Evolutionary conservation across 2,888 invertebrate species (phyloP), one percentile per base, ranked within the genome.

Genomic region (Pristionchus fissidentatus): DNA sequence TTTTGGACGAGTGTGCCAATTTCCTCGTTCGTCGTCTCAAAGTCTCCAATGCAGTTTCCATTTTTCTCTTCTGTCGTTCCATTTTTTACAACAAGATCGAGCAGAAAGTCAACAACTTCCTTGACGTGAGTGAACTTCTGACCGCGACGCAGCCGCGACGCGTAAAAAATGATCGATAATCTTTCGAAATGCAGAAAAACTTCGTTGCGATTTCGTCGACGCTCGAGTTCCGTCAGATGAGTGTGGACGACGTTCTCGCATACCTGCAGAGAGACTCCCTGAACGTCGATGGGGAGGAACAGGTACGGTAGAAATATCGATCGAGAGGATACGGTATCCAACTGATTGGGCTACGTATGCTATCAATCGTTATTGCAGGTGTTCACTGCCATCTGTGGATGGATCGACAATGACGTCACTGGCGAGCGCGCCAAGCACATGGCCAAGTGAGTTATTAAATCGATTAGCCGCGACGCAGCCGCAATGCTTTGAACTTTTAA

Each of bases 221-320:
- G 0, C 95, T 96, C 43, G 96, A 96, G 92, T 97, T 95, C 93
- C 93, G 95, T 29, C 93, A 94, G 22, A 80, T 91, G 75, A 49
- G 77, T 8, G 26, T 85, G 0, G 85, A 84, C 1, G 84, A 88
- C 19, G 73, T 86, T 0, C 35, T 85, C 1, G 55, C 95, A 82
- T 94, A 96, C 83, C 94, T 96, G 79, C 94, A 94, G 35, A 94
- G 95, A 84, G 96, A 96, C 93, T 95, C 96, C 91, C 93, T 96
- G 1, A 95, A 95, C 92, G 95, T 96, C 1, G 94, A 94, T 85
- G 94, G 94, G 52, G 96, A 96, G 92, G 96, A 96, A 92, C 88
- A 94, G 93, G 95, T 96, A 46, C 96, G 96, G 93, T 96, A 96
- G n/a, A n/a, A n/a, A n/a, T n/a, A n/a, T n/a, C n/a, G n/a, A n/a